Conservation (phyloP, 2,888 invertebrate species). For the Nomada ferruginata region DNA sequence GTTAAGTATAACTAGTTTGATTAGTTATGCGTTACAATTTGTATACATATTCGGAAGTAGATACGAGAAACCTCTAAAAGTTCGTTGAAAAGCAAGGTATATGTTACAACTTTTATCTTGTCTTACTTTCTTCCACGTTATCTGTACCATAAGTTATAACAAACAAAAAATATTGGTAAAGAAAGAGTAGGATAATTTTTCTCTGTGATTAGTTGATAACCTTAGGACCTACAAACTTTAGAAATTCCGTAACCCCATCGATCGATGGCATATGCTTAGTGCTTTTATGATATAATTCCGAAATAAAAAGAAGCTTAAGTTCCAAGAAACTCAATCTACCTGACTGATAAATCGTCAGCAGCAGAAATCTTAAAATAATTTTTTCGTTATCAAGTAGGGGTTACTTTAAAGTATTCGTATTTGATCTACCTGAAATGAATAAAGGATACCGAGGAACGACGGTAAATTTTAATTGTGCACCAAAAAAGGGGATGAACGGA, state of each 20-base stretch:
- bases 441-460: background rate
- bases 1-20: background rate
- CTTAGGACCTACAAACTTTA: background rate
- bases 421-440: constrained; percentile 15
- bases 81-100: background rate
- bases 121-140: background rate
- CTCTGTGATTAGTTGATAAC: background rate
- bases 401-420: constrained; percentile 9
- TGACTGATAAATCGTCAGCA: too few species aligned
- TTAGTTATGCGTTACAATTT: background rate
- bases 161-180: background rate
- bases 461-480: constrained; percentile 26
- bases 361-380: background rate
- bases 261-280: background rate
- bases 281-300: background rate
- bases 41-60: too few species aligned
- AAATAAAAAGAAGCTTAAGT: too few species aligned
- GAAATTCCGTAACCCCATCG: background rate
- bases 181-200: background rate
- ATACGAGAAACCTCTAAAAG: too few species aligned
- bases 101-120: background rate
- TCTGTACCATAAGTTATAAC: background rate
- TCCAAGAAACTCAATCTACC: too few species aligned
- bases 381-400: background rate
- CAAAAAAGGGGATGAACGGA: background rate